A percentile compares a stretch with the other conserved stretches of the same genome.
Conservation (phyloP, 2,888 invertebrate species). For the Auanema freiburgensis region DNA sequence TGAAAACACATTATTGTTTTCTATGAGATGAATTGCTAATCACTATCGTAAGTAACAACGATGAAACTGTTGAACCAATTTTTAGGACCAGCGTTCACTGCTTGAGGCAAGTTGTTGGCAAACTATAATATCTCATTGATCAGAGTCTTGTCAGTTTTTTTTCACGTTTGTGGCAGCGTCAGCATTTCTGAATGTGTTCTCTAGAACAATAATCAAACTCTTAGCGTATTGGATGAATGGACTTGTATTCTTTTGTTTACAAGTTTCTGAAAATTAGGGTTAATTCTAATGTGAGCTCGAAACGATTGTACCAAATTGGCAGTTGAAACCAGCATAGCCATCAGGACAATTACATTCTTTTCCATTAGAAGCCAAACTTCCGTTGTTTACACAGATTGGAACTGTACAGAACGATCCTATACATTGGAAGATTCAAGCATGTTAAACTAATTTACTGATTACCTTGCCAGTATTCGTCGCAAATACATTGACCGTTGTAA, state of each 20-base stretch:
- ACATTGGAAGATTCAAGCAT: background rate
- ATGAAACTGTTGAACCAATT: slow-evolving; percentile 39
- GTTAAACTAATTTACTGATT: slow-evolving; percentile 9
- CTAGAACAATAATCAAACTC: slow-evolving; percentile 33
- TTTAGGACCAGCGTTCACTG: too few species aligned
- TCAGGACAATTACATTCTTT: slow-evolving; percentile 35
- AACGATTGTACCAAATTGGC: slow-evolving; percentile 37
- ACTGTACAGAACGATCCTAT: slow-evolving; percentile 22
- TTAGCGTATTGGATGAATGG: slow-evolving; percentile 32
- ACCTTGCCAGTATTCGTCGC: slow-evolving; percentile 51
- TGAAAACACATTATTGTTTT: too few species aligned
- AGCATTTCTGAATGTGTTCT: slow-evolving; percentile 27
- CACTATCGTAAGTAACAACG: slow-evolving; percentile 41
- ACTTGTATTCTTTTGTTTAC: slow-evolving; percentile 20
- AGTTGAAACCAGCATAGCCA: slow-evolving; percentile 38
- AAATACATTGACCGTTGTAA: slow-evolving; percentile 49
- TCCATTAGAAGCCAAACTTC: slow-evolving; percentile 30
- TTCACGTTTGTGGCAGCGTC: slow-evolving; percentile 12
- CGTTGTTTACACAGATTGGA: slow-evolving; percentile 48
- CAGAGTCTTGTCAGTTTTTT: too few species aligned
- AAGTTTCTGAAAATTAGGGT: slow-evolving; percentile 17
- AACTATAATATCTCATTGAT: too few species aligned
- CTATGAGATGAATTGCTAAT: too few species aligned
- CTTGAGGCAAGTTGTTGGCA: too few species aligned
- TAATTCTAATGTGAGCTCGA: too few species aligned